Percentiles rank a stretch among this genome's conserved stretches.
Conservation (phyloP, 2,797 vertebrate species). For the Oreortyx pictus region DNA sequence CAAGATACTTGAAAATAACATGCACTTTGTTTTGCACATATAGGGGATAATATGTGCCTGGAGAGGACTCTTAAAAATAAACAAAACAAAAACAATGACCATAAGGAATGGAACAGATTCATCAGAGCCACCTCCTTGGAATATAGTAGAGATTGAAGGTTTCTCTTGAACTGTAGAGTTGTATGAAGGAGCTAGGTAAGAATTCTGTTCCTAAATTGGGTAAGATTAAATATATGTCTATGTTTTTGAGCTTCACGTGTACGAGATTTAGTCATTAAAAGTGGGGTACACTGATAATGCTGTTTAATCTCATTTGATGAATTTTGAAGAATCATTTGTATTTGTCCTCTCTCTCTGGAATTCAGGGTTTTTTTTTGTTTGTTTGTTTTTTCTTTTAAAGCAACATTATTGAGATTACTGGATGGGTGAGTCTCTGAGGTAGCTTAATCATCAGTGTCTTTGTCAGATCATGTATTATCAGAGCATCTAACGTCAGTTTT, state of each 20-base stretch:
- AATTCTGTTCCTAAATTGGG: not conserved
- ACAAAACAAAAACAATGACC: no score
- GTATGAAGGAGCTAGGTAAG: not conserved
- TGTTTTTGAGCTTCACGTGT: not conserved
- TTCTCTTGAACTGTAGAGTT: not conserved
- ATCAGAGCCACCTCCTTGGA: not conserved
- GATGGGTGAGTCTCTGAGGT: not conserved
- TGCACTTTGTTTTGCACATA: no score
- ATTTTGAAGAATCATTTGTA: not conserved
- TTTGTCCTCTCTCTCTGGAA: not conserved
- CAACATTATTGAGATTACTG: not conserved
- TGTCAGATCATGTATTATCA: not conserved
- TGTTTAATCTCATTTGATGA: not conserved
- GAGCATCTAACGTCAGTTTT: not conserved
- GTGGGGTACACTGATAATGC: not conserved
- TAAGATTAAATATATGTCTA: not conserved
- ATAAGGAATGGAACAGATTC: not conserved
- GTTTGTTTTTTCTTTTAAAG: not conserved
- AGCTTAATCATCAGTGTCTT: not conserved
- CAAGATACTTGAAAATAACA: no score
- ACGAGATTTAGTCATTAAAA: not conserved
- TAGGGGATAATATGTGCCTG: no score
- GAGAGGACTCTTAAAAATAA: no score
- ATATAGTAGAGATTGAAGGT: not conserved
- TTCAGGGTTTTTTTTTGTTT: not conserved